Evolutionary conservation across 2,113 vertebrate genomes (phyloP).

Genomic region (Notothenia rossii): DNA sequence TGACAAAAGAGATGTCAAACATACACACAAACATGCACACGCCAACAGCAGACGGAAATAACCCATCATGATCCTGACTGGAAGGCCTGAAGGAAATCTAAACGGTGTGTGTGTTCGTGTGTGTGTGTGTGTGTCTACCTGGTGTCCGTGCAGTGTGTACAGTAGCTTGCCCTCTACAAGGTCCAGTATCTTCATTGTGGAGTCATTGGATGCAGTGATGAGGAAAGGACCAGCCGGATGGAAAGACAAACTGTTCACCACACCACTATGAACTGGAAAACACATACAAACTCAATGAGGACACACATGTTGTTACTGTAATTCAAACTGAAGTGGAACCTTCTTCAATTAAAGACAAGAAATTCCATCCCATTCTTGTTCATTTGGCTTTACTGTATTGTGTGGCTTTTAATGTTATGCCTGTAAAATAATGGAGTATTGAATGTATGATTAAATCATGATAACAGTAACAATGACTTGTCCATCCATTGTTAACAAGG

Average conservation of each 20-base stretch:
- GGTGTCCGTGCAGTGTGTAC: constrained; percentile 96
- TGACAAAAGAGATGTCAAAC: constrained; percentile 57
- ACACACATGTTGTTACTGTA: background rate
- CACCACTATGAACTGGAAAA: constrained; percentile 89
- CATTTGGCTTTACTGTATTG: background rate
- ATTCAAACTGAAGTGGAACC: background rate
- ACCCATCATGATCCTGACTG: constrained; percentile 21
- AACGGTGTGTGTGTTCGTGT: constrained; percentile 5
- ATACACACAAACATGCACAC: constrained; percentile 22
- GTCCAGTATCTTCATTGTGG: constrained; percentile 96
- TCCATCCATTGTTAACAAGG: no score
- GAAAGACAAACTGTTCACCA: constrained; percentile 93
- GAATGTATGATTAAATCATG: background rate
- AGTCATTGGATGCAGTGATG: constrained; percentile 94
- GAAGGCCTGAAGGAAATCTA: constrained; percentile 1
- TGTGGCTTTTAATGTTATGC: background rate
- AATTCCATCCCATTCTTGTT: background rate
- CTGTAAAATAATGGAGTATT: background rate
- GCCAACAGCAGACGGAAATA: constrained; percentile 29
- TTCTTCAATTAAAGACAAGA: background rate
- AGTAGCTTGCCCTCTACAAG: constrained; percentile 94
- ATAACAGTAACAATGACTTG: background rate
- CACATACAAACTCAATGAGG: constrained; percentile 13
- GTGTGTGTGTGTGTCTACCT: constrained; percentile 82
- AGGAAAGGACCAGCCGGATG: constrained; percentile 94